Conservation (phyloP, 2,888 invertebrate species). For the Ormyrus pomaceus region DNA sequence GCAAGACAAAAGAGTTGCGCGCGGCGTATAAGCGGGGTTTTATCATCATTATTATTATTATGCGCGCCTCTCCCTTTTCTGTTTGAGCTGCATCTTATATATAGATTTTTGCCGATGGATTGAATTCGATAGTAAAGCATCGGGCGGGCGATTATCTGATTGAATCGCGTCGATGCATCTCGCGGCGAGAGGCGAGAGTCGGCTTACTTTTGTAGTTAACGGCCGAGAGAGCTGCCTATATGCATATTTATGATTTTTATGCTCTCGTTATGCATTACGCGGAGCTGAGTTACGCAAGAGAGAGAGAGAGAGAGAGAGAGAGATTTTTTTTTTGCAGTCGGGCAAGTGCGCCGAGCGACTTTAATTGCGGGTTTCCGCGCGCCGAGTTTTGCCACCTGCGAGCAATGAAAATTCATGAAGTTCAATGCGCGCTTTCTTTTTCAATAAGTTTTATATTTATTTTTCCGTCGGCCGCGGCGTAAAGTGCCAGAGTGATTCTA, state of each 20-base stretch:
- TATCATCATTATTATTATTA: slow-evolving; percentile 29
- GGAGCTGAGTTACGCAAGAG: slow-evolving; percentile 29
- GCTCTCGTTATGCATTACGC: slow-evolving; percentile 15
- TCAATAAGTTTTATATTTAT: slow-evolving; percentile 35
- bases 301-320: background rate
- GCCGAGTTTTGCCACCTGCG: slow-evolving; percentile 45
- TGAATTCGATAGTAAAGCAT: slow-evolving; percentile 54
- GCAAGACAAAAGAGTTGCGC: slow-evolving; percentile 34
- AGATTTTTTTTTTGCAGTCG: background rate
- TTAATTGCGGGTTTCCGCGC: slow-evolving; percentile 45
- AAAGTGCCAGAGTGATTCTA: slow-evolving; percentile 21
- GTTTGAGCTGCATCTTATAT: slow-evolving; percentile 23
- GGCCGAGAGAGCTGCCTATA: slow-evolving; percentile 6
- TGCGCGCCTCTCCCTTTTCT: background rate
- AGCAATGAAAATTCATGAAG: slow-evolving; percentile 51
- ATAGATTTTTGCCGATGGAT: slow-evolving; percentile 53
- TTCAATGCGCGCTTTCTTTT: background rate
- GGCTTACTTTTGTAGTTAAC: slow-evolving; percentile 40
- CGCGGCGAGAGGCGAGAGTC: background rate
- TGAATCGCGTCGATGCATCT: slow-evolving; percentile 49
- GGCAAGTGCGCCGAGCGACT: background rate
- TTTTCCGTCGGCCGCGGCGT: background rate
- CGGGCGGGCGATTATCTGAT: slow-evolving; percentile 52
- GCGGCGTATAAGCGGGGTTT: slow-evolving; percentile 23
- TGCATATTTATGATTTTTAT: slow-evolving; percentile 58